Base-by-base conservation (phyloP, 2,113 vertebrate genomes). In the Oncorhynchus masou region DNA sequence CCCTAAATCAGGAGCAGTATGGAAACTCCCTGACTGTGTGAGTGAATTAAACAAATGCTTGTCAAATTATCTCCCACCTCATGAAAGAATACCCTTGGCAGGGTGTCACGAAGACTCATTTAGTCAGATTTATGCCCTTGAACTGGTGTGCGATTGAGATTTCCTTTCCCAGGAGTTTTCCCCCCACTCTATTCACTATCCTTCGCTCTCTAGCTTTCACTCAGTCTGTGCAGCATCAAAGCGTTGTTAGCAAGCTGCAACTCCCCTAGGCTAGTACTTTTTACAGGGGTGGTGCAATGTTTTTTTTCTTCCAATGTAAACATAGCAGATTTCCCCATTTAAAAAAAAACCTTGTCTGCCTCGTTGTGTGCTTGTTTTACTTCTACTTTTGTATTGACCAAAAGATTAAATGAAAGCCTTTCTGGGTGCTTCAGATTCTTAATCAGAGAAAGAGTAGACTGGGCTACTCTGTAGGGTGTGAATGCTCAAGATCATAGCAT, bases 311-410 rank as follows among this genome's bases (percentile, higher is more conserved):
- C 72, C 19, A 20, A 70, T 51, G 57, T 74, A 65, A 79, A 79
- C 71, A 74, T 29, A 29, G 25, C 51, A 49, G 51, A 54, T 64
- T 29, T 3, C 15, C 54, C 71, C 27, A 19, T 24, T 34, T 2
- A 45, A 39, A 65, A 34, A 24, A 16, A 65, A 3, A 54, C n/a
- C n/a, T n/a, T n/a, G n/a, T n/a, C n/a, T n/a, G 74, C 71, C 54
- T 60, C 73, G 39, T 73, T 13, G 81, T 48, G 39, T 39, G 22
- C 25, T 73, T 65, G 39, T 73, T 76, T 60, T 20, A 34, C 59
- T 77, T 74, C 73, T 71, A 65, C 74, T 78, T 75, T 78, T 76
- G 70, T 80, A 34, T 48, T 31, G 31, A 24, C 57, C 73, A 59
- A 82, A 80, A 78, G 54, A 68, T 25, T 27, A 78, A 77, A 75